A percentile compares a stretch with the other conserved stretches of the same genome.
Conservation (phyloP, 2,888 invertebrate species). For the Zaprionus lineosus region DNA sequence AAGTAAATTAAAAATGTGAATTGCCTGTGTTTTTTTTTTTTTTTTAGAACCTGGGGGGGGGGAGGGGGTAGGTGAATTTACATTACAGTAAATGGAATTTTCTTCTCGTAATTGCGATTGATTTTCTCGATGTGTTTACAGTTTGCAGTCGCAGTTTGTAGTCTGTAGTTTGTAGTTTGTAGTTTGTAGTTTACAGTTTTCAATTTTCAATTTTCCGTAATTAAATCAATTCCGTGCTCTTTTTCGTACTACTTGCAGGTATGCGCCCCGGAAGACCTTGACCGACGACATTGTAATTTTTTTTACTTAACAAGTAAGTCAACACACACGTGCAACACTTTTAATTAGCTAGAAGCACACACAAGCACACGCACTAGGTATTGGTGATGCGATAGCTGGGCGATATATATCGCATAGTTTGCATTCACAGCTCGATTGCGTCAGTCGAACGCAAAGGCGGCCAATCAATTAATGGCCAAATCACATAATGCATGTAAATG, state of each 20-base stretch:
- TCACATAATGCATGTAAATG: slow-evolving; percentile 76
- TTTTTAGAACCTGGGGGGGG: too few relatives aligned
- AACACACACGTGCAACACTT: slow-evolving; percentile 39
- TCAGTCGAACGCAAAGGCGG: slow-evolving; percentile 47
- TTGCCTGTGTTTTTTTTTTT: too few relatives aligned
- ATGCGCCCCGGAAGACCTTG: slow-evolving; percentile 46
- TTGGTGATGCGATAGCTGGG: too few relatives aligned
- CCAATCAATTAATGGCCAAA: slow-evolving; percentile 74
- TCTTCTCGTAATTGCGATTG: too few relatives aligned
- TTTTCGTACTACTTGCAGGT: slow-evolving; percentile 33
- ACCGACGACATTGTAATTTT: slow-evolving; percentile 29
- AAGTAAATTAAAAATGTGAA: too few relatives aligned
- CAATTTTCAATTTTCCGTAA: slow-evolving; percentile 1
- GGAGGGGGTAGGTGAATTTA: not conserved
- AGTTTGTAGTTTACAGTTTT: too few relatives aligned
- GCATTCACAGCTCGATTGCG: slow-evolving; percentile 44
- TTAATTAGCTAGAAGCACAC: slow-evolving; percentile 44
- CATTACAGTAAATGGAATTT: too few relatives aligned
- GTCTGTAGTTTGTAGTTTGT: too few relatives aligned
- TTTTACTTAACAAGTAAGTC: slow-evolving; percentile 57
- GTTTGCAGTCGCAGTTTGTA: too few relatives aligned
- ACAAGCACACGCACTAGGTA: too few relatives aligned
- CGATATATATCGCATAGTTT: slow-evolving; percentile 6
- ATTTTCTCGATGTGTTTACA: too few relatives aligned
- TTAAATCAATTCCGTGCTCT: not conserved